A percentile compares a stretch with the other conserved stretches of the same genome.
phyloP scores from a whole-genome alignment of 2,113 vertebrate genomes.

The Mola mola region DNA sequence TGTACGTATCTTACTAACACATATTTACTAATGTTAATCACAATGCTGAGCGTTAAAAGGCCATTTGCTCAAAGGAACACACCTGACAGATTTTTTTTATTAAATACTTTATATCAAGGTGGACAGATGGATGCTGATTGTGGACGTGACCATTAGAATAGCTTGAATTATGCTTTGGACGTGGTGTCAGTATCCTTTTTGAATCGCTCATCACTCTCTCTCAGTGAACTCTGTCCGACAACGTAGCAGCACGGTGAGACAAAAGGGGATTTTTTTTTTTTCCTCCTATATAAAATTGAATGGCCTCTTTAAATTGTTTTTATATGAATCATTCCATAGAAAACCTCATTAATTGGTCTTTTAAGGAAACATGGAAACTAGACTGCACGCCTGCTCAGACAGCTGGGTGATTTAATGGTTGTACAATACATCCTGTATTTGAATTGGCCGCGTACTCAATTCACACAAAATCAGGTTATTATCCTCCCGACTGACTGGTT shows the following conservation, averaged over 20 bases:
- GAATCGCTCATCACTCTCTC: conserved; percentile 5
- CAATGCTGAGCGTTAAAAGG: background rate
- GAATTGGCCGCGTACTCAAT: conserved; percentile 72
- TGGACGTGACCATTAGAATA: background rate
- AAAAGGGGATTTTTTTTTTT: background rate
- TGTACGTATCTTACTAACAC: no score
- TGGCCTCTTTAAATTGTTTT: conserved; percentile 47
- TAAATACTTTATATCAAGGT: background rate
- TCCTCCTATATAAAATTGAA: conserved; percentile 49
- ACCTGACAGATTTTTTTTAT: background rate
- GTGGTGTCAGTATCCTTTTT: background rate
- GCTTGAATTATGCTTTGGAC: background rate
- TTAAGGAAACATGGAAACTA: conserved; percentile 59
- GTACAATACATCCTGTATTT: conserved; percentile 75
- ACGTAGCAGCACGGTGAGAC: no score
- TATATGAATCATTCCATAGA: conserved; percentile 58
- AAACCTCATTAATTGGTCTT: conserved; percentile 65
- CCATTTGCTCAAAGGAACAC: background rate
- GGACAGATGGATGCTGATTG: background rate
- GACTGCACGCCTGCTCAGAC: conserved; percentile 63
- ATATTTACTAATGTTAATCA: no score
- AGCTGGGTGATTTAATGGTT: conserved; percentile 70
- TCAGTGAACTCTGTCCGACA: no score
- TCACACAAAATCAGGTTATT: conserved; percentile 71
- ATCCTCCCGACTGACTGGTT: conserved; percentile 62